These are phyloP conservation scores for Schlechtendalia chinensis DNA, from an alignment of 1,140 invertebrate genomes.

Conservation along the genomic window DNA sequence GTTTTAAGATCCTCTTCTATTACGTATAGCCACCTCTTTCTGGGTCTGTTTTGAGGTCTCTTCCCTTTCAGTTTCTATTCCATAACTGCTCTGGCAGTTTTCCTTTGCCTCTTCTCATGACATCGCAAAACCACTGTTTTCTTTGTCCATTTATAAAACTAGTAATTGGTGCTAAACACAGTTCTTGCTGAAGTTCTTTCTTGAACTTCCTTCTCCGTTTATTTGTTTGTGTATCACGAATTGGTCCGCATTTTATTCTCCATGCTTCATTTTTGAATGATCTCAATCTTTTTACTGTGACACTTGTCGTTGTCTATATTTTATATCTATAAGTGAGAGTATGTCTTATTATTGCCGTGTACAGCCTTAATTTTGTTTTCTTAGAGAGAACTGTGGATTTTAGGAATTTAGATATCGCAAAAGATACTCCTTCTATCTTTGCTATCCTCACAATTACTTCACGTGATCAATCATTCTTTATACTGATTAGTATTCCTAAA, in stretches of 20 bases:
- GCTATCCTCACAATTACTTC: constrained; percentile 6
- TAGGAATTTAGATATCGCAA: neutral
- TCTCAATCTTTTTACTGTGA: neutral
- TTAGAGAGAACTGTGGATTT: neutral
- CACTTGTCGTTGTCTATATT: constrained; percentile 17
- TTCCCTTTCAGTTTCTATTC: too few relatives aligned
- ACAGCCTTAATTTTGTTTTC: too few relatives aligned
- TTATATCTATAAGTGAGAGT: neutral
- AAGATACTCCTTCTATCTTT: neutral
- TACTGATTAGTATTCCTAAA: neutral
- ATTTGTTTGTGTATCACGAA: constrained; percentile 7
- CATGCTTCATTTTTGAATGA: constrained; percentile 9
- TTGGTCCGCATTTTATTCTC: neutral
- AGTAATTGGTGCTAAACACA: constrained; percentile 1
- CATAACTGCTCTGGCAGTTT: too few relatives aligned
- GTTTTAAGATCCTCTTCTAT: too few relatives aligned
- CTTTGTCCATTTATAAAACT: constrained; percentile 7
- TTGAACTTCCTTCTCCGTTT: constrained; percentile 12
- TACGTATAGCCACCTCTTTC: too few relatives aligned
- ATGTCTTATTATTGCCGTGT: neutral
- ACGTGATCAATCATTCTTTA: neutral
- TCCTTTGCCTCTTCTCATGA: too few relatives aligned
- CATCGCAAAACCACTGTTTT: neutral
- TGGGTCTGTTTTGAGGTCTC: too few relatives aligned
- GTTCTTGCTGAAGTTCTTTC: constrained; percentile 15